These are phyloP conservation scores for Daboia siamensis DNA, from an alignment of 2,113 vertebrate species.

Conservation along the genomic window DNA sequence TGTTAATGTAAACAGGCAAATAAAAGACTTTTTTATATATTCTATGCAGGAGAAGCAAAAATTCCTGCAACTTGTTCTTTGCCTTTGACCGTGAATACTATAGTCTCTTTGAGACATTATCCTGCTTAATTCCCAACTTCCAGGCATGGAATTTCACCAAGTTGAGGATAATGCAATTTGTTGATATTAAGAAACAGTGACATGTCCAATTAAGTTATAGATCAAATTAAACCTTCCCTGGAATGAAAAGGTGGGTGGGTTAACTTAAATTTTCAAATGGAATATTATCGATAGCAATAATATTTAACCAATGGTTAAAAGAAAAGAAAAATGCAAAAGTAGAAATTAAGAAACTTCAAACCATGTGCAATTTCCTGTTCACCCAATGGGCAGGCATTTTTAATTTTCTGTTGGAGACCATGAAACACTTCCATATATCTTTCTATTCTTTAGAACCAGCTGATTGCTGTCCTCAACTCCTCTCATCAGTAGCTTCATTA, in stretches of 20 bases:
- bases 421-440: background rate
- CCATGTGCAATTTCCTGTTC: background rate
- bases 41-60: background rate
- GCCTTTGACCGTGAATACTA: constrained; percentile 4
- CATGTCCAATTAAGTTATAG: background rate
- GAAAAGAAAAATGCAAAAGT: background rate
- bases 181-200: background rate
- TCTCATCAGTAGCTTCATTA: background rate
- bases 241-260: background rate
- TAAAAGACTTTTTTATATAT: background rate
- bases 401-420: background rate
- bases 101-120: constrained; percentile 27
- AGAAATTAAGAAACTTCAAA: background rate
- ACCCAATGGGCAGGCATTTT: background rate
- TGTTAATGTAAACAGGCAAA: background rate
- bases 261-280: background rate
- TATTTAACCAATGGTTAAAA: background rate
- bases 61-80: background rate
- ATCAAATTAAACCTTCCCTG: background rate
- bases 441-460: background rate
- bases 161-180: background rate
- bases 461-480: background rate
- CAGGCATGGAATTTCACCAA: background rate
- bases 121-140: background rate
- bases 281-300: background rate